Conservation (phyloP, 2,797 vertebrate genomes). For the Alca torda region DNA sequence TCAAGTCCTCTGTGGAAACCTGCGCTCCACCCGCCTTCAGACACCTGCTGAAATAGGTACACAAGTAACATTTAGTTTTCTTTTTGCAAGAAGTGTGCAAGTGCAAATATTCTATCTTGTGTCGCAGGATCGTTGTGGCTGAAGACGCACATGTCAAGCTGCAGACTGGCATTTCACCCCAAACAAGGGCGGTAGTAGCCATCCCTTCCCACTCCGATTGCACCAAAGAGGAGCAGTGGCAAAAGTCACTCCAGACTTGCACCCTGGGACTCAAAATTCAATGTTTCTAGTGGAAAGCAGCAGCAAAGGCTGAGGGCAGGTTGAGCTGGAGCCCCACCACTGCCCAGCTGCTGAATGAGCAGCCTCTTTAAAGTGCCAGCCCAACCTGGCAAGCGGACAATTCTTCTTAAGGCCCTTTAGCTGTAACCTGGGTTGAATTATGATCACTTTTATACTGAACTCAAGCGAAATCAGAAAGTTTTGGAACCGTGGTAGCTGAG, state of each 20-base stretch:
- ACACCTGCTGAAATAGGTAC: not conserved
- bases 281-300: not conserved
- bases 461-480: not conserved
- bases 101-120: not conserved
- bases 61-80: not conserved
- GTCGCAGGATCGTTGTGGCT: not conserved
- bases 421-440: not conserved
- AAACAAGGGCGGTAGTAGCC: not conserved
- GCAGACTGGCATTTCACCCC: not conserved
- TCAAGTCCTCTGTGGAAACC: not conserved
- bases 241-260: not conserved
- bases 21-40: fast-evolving
- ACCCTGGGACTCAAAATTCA: not conserved
- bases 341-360: not conserved
- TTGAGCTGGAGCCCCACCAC: not conserved
- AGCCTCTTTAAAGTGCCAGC: not conserved
- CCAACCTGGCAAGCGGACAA: not conserved
- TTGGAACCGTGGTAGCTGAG: not conserved
- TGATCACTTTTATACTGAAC: not conserved
- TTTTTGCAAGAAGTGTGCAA: not conserved
- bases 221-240: not conserved
- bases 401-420: not conserved
- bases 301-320: not conserved
- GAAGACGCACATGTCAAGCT: not conserved
- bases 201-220: not conserved